Conservation (phyloP, 2,113 vertebrate species). For the Pelmatolapia mariae region DNA sequence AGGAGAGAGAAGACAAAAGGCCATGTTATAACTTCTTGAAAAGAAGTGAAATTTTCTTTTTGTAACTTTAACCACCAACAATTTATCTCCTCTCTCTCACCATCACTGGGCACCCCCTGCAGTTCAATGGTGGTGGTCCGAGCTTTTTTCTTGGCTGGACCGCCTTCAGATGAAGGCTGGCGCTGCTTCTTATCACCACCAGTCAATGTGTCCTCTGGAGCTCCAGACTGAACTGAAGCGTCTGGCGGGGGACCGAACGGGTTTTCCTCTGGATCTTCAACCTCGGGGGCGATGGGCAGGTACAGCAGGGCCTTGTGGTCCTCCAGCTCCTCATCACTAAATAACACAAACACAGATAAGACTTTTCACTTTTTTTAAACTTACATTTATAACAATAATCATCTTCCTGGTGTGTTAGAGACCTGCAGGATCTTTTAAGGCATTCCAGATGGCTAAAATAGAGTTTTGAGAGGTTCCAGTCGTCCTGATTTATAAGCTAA, state of each 20-base stretch:
- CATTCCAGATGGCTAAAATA: background rate
- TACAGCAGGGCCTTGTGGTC: constrained; percentile 93
- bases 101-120: constrained; percentile 94
- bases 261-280: constrained; percentile 97
- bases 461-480: background rate
- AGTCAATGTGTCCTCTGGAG: constrained; percentile 72
- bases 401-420: background rate
- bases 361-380: background rate
- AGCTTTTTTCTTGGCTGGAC: constrained; percentile 93
- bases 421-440: background rate
- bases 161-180: constrained; percentile 84
- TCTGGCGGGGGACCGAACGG: constrained; percentile 94
- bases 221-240: constrained; percentile 69
- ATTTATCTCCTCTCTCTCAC: constrained; percentile 58
- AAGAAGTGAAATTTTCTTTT: background rate
- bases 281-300: constrained; percentile 94
- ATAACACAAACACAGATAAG: background rate
- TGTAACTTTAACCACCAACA: background rate
- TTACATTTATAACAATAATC: background rate
- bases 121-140: constrained; percentile 96
- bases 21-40: background rate
- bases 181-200: constrained; percentile 86
- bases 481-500: background rate
- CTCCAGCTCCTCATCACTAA: constrained; percentile 94
- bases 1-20: background rate